These are phyloP conservation scores for Biston stratarius DNA, from an alignment of 2,888 invertebrate species.

Conservation along the genomic window DNA sequence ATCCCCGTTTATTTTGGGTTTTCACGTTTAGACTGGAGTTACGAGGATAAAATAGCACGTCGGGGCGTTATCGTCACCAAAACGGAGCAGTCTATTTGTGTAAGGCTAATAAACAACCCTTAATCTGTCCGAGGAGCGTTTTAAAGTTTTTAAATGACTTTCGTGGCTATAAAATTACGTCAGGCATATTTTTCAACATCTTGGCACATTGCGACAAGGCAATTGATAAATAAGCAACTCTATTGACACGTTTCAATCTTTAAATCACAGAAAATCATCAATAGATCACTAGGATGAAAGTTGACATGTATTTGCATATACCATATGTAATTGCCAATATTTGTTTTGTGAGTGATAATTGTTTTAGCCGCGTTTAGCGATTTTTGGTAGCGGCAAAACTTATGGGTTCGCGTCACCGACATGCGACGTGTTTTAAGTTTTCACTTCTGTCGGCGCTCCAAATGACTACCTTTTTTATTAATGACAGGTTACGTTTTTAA, in stretches of 20 bases:
- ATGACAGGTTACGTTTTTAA: too few relatives aligned
- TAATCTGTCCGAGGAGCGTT: slow-evolving; percentile 19
- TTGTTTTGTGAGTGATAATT: too few relatives aligned
- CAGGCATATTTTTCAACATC: slow-evolving; percentile 1
- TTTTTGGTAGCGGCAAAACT: too few relatives aligned
- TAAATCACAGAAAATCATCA: neutral
- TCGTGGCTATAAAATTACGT: slow-evolving; percentile 10
- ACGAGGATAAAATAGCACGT: slow-evolving; percentile 8
- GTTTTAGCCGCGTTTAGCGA: too few relatives aligned
- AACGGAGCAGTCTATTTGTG: slow-evolving; percentile 28
- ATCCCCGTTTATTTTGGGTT: slow-evolving; percentile 24
- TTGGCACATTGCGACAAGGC: neutral
- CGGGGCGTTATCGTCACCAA: slow-evolving; percentile 14
- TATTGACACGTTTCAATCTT: neutral
- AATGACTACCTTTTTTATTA: too few relatives aligned
- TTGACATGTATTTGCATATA: neutral
- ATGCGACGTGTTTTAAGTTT: too few relatives aligned
- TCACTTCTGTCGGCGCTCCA: too few relatives aligned
- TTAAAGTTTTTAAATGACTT: slow-evolving; percentile 15
- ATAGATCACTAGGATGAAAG: neutral
- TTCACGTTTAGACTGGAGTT: slow-evolving; percentile 15
- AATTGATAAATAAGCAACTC: neutral
- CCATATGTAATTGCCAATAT: too few relatives aligned
- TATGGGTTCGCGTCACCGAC: too few relatives aligned
- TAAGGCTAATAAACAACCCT: slow-evolving; percentile 27